Evolutionary conservation across 2,797 vertebrate species (phyloP).

Genomic region (Buphagus erythrorhynchus): DNA sequence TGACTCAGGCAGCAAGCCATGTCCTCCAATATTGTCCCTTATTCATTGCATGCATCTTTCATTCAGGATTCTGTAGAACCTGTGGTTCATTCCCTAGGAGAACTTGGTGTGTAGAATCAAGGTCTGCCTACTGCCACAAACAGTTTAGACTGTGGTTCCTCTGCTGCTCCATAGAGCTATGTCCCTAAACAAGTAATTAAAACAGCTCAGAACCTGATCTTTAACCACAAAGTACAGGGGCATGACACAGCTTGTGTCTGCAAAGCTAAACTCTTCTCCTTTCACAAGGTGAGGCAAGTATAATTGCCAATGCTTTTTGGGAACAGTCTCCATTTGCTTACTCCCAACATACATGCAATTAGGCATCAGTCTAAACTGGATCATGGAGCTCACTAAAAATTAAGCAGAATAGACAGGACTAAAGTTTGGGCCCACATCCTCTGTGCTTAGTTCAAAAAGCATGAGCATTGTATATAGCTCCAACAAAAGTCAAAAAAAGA

Average conservation of each 20-base stretch:
- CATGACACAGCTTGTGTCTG: background rate
- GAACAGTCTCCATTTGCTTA: background rate
- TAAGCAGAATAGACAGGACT: background rate
- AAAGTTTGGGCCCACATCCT: background rate
- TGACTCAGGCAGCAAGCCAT: background rate
- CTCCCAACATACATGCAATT: background rate
- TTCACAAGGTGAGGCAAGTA: background rate
- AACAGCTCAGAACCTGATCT: background rate
- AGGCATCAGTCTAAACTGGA: background rate
- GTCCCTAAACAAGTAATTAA: background rate
- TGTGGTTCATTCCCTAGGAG: background rate
- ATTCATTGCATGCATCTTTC: background rate
- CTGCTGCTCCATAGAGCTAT: background rate
- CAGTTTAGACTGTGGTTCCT: background rate
- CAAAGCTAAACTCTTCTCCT: background rate
- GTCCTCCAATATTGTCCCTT: background rate
- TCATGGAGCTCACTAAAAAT: background rate
- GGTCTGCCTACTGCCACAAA: background rate
- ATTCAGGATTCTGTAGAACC: background rate
- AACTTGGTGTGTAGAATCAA: background rate
- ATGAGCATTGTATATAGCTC: background rate
- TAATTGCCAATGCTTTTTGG: background rate
- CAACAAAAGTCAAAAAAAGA: background rate
- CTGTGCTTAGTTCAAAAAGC: background rate
- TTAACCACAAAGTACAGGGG: background rate